phyloP scores from a whole-genome alignment of 2,888 invertebrate genomes.

The Leucoma salicis region DNA sequence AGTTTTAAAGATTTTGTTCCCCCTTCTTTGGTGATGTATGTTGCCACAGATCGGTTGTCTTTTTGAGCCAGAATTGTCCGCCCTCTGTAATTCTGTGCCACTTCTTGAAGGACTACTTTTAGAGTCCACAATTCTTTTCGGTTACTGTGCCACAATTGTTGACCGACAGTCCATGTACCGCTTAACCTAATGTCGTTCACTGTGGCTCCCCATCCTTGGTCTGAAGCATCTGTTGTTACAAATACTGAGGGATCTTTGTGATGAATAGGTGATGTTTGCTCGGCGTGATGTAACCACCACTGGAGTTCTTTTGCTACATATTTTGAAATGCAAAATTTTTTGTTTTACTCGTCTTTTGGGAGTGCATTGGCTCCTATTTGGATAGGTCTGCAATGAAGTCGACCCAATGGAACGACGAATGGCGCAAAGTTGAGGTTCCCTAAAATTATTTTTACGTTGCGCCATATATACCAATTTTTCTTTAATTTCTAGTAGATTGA shows the following conservation, averaged over 20 bases:
- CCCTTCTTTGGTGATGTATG: slow-evolving; percentile 18
- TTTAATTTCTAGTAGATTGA: background rate
- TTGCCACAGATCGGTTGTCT: slow-evolving; percentile 18
- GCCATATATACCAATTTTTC: background rate
- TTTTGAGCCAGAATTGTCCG: too few species aligned
- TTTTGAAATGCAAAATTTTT: background rate
- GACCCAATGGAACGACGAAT: background rate
- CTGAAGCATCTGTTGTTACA: slow-evolving; percentile 14
- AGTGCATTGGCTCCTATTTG: slow-evolving; percentile 3
- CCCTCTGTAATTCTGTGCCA: too few species aligned
- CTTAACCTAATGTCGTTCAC: slow-evolving; percentile 4
- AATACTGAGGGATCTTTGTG: slow-evolving; percentile 6
- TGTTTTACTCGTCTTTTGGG: background rate
- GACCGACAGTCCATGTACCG: slow-evolving; percentile 6
- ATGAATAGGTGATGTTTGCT: slow-evolving; percentile 1
- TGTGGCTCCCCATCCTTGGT: slow-evolving; percentile 11
- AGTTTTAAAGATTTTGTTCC: slow-evolving; percentile 16
- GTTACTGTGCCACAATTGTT: slow-evolving; percentile 16
- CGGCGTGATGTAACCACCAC: background rate
- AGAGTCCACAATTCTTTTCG: slow-evolving; percentile 2
- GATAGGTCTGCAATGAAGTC: slow-evolving; percentile 1
- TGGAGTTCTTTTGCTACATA: background rate
- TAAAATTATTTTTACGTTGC: background rate
- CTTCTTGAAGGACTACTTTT: slow-evolving; percentile 6
- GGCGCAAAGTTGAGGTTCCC: slow-evolving; percentile 3